phyloP scores from a whole-genome alignment of 2,797 vertebrate species.

The Moxostoma hubbsi region DNA sequence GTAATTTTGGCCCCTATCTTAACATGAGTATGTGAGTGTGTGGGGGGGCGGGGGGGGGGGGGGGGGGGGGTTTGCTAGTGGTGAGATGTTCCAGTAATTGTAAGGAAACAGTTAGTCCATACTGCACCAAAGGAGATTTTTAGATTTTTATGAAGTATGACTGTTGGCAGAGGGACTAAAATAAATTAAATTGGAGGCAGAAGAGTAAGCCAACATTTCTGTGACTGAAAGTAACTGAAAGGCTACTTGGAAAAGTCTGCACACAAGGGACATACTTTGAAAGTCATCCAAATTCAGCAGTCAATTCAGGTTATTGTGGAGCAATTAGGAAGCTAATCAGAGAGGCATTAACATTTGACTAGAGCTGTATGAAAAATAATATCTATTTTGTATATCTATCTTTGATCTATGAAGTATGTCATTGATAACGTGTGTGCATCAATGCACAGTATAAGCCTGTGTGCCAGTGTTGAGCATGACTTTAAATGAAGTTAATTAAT shows the following conservation, averaged over 20 bases:
- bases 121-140: not conserved
- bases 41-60: too few species aligned
- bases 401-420: slow-evolving; percentile 15
- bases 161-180: slow-evolving; percentile 7
- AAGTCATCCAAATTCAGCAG: slow-evolving; percentile 41
- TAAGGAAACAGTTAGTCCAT: not conserved
- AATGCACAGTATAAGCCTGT: not conserved
- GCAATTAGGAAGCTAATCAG: not conserved
- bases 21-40: too few species aligned
- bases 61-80: not conserved
- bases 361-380: not conserved
- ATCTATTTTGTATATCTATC: slow-evolving; percentile 24
- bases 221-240: slow-evolving; percentile 11
- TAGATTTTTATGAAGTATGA: slow-evolving; percentile 9
- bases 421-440: not conserved
- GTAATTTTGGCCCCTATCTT: too few species aligned
- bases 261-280: not conserved
- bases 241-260: not conserved
- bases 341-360: slow-evolving; percentile 15
- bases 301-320: not conserved
- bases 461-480: not conserved
- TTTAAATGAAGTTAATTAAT: too few species aligned
- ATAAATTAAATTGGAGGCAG: slow-evolving; percentile 23
- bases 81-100: not conserved
- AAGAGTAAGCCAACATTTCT: not conserved